A percentile compares a stretch with the other conserved stretches of the same genome.
These are phyloP conservation scores for Corynorhinus townsendii DNA, from an alignment of 2,113 vertebrate genomes.

Conservation along the genomic window DNA sequence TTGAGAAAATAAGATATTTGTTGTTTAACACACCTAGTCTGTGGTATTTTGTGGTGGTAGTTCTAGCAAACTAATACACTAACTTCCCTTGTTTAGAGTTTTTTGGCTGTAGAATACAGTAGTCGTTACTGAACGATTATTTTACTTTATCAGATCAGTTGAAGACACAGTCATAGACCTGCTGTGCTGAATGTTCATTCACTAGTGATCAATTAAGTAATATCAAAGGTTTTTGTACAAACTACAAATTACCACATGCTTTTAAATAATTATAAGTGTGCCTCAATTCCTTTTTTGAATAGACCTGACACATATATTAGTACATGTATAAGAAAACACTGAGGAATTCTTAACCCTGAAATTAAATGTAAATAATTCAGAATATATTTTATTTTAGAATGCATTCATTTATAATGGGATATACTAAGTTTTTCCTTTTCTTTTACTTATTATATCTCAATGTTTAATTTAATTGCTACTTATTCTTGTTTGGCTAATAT, in stretches of 20 bases:
- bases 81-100: not conserved
- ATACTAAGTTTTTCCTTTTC: not conserved
- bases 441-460: not conserved
- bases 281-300: not conserved
- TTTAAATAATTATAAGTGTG: slow-evolving; percentile 10
- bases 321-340: not conserved
- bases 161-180: not conserved
- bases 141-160: not conserved
- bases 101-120: not conserved
- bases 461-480: not conserved
- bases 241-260: not conserved
- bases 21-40: not conserved
- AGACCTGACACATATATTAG: not conserved
- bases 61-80: not conserved
- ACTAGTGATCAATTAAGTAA: not conserved
- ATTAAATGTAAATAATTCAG: too few species aligned
- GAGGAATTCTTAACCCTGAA: not conserved
- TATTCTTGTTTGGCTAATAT: not conserved
- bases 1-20: not conserved
- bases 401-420: not conserved
- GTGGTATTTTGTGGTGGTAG: not conserved
- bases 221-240: not conserved
- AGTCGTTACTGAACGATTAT: not conserved
- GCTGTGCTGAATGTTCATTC: not conserved
- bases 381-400: slow-evolving; percentile 11